Conservation (phyloP, 2,113 vertebrate genomes). For the Myodes glareolus region DNA sequence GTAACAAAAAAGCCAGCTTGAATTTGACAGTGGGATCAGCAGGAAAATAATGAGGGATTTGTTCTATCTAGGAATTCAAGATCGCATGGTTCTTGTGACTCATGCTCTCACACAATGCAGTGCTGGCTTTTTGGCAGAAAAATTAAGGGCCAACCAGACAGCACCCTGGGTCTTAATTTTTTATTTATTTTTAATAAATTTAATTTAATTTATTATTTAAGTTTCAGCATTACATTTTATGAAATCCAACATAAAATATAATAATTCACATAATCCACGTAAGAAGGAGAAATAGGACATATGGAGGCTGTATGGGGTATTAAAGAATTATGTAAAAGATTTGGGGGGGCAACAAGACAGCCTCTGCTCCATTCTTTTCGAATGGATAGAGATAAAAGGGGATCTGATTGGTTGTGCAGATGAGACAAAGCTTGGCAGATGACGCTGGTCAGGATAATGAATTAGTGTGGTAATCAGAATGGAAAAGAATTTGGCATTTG, state of each 20-base stretch:
- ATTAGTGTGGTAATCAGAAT: neutral
- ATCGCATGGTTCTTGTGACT: slow-evolving; percentile 46
- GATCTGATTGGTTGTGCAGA: neutral
- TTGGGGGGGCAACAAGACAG: neutral
- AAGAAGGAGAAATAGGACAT: neutral
- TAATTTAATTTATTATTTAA: neutral
- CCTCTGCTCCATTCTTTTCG: neutral
- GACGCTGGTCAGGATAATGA: neutral
- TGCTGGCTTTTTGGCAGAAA: slow-evolving; percentile 60
- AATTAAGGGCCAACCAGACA: slow-evolving; percentile 41
- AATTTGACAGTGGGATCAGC: slow-evolving; percentile 54
- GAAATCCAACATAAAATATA: neutral
- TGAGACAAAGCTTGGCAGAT: neutral
- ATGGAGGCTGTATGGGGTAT: neutral
- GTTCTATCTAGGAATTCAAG: slow-evolving; percentile 28
- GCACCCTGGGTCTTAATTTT: slow-evolving; percentile 34
- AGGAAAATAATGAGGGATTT: slow-evolving; percentile 55
- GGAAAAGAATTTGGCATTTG: neutral
- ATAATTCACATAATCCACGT: no score
- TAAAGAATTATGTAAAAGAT: neutral
- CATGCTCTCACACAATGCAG: neutral
- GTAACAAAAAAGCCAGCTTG: slow-evolving; percentile 46
- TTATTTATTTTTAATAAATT: neutral
- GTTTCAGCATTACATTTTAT: slow-evolving; percentile 28
- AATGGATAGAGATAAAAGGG: neutral